A percentile compares a stretch with the other conserved stretches of the same genome.
phyloP scores from a whole-genome alignment of 53 echinoderm and acorn worm genomes.

The Zoroaster sp. region DNA sequence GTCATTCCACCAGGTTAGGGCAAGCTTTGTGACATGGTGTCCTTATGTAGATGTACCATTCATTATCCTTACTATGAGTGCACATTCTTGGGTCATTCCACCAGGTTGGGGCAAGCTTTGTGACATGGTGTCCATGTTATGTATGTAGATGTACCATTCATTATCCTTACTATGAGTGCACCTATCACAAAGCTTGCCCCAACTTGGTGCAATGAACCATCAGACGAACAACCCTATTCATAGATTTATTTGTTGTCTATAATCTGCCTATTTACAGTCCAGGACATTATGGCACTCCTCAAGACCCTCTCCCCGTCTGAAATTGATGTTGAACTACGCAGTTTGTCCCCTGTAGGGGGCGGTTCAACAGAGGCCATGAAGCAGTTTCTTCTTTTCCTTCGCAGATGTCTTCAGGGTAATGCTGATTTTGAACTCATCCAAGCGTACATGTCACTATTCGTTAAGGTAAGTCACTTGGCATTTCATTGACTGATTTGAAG shows the following conservation, averaged over 20 bases:
- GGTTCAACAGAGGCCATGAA: slow-evolving; percentile 76
- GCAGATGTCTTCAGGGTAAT: slow-evolving; percentile 43
- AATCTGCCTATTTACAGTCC: slow-evolving; percentile 51
- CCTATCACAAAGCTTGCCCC: no score
- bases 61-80: no score
- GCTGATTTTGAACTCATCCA: slow-evolving; percentile 88
- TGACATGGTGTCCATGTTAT: no score
- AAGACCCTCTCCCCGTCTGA: slow-evolving; percentile 80
- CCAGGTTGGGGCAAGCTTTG: no score
- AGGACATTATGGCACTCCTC: slow-evolving; percentile 61
- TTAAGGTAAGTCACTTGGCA: slow-evolving; percentile 62
- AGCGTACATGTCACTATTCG: slow-evolving; percentile 76
- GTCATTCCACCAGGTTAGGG: no score
- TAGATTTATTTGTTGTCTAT: not conserved
- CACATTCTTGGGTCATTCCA: no score
- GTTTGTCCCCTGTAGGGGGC: slow-evolving; percentile 73
- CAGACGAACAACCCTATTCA: no score
- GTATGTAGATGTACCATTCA: no score
- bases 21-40: no score
- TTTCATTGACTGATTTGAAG: not conserved
- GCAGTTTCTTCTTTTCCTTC: slow-evolving; percentile 70
- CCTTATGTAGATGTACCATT: no score
- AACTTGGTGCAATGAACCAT: no score
- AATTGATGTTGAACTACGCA: slow-evolving; percentile 82
- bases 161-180: no score